These are phyloP conservation scores for Aleadryas rufinucha DNA, from an alignment of 2,113 vertebrate species.

Conservation along the genomic window DNA sequence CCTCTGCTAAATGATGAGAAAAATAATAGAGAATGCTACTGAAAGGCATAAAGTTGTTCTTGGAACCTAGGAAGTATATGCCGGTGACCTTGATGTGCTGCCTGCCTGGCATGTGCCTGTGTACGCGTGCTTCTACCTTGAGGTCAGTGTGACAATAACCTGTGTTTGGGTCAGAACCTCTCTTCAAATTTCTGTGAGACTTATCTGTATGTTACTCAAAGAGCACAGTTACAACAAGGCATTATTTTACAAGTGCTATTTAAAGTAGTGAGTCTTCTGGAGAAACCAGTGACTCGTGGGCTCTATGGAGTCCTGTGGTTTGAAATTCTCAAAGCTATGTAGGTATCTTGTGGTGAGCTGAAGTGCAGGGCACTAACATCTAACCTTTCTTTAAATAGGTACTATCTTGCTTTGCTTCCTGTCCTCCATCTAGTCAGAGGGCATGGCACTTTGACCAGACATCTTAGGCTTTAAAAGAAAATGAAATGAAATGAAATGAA, in stretches of 20 bases:
- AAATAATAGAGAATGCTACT: neutral
- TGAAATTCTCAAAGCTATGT: neutral
- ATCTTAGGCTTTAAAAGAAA: neutral
- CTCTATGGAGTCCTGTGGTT: fast-evolving
- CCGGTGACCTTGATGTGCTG: neutral
- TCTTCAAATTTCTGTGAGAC: neutral
- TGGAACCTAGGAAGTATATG: neutral
- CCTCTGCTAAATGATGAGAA: neutral
- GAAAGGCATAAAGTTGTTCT: neutral
- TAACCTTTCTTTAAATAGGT: neutral
- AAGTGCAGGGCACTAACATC: neutral
- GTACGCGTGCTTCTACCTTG: fast-evolving
- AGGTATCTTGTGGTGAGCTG: neutral
- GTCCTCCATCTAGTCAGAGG: neutral
- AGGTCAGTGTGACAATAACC: neutral
- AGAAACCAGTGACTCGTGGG: neutral
- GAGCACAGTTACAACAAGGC: neutral
- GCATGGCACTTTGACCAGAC: neutral
- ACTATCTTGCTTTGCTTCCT: neutral
- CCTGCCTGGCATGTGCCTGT: neutral
- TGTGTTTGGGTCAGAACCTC: neutral
- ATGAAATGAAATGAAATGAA: neutral
- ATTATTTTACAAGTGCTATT: neutral
- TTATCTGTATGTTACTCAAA: neutral
- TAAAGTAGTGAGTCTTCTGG: neutral